Percentiles rank a stretch among this genome's conserved stretches.
Evolutionary conservation across 2,113 vertebrate species (phyloP).

Genomic region (Chionis minor): DNA sequence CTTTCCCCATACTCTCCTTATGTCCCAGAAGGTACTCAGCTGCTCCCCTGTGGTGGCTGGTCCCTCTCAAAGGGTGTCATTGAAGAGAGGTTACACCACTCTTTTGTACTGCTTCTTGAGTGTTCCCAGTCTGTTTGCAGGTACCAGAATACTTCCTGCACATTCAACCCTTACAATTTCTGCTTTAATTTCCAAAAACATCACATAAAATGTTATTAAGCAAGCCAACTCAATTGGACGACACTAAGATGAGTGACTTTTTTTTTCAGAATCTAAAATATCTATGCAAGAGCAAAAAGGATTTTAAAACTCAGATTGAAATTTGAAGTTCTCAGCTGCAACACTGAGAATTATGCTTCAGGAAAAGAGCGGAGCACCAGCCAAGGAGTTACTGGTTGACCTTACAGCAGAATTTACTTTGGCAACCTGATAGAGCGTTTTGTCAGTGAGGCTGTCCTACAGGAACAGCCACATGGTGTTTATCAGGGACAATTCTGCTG

Average conservation of each 20-base stretch:
- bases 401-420: slow-evolving; percentile 33
- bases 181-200: not conserved
- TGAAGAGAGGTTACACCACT: not conserved
- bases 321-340: slow-evolving; percentile 1
- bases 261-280: not conserved
- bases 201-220: not conserved
- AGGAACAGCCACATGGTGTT: not conserved
- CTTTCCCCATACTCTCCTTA: not conserved
- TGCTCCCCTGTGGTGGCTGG: not conserved
- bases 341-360: not conserved
- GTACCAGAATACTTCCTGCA: not conserved
- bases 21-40: not conserved
- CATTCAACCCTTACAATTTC: not conserved
- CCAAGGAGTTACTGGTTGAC: slow-evolving; percentile 21
- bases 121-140: not conserved
- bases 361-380: not conserved
- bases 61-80: not conserved
- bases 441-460: not conserved
- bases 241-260: not conserved
- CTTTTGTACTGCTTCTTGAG: not conserved
- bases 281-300: not conserved
- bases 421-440: slow-evolving; percentile 18
- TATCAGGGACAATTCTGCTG: not conserved
- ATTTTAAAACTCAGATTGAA: not conserved
- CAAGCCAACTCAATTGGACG: not conserved